Evolutionary conservation across 2,888 invertebrate genomes (phyloP), one percentile per base, ranked within the genome.

Genomic region (Rhopalosiphum nymphaeae): DNA sequence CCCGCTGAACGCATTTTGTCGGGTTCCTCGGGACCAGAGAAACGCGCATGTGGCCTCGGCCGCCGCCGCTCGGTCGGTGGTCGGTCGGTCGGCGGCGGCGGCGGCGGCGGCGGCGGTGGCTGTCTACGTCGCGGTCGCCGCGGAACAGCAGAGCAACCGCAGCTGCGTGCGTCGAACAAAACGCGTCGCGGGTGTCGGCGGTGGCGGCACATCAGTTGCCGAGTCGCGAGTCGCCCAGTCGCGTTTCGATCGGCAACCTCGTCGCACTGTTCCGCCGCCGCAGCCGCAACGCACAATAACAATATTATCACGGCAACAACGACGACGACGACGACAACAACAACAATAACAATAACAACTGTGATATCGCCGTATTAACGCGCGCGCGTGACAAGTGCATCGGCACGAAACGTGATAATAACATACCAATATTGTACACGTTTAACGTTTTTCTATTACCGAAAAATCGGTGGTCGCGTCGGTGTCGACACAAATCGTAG

Each of bases 231-330:
- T 53, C 53, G 53, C 53, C 53, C 53, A 53, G 94, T 91, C 91
- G 94, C 57, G 89, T 94, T 94, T 92, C 92, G 94, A 89, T 89
- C 92, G 94, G 94, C 49, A 84, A 57, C 57, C 56, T 29, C 36
- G 87, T 67, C 67, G 84, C 92, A 57, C 94, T 42, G 94, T 56
- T 78, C 44, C 88, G 13, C 42, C 56, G 56, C 44, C 26, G 84
- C 26, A 4, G 29, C n/a, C 89, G 46, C 7, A 56, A 25, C 56
- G 42, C 44, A 42, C 26, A 42, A 89, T 29, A 49, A 87, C n/a
- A 87, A 21, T 49, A 44, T 44, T 44, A 85, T 44, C 44, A 85
- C 44, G 21, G 53, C 53, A 21, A 21, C 53, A 21, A 16, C 53
- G 11, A 11, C 49, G 13, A 49, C 49, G 13, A 53, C 3, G n/a